Conservation (phyloP, 2,888 invertebrate genomes). For the Endotricha flammealis region DNA sequence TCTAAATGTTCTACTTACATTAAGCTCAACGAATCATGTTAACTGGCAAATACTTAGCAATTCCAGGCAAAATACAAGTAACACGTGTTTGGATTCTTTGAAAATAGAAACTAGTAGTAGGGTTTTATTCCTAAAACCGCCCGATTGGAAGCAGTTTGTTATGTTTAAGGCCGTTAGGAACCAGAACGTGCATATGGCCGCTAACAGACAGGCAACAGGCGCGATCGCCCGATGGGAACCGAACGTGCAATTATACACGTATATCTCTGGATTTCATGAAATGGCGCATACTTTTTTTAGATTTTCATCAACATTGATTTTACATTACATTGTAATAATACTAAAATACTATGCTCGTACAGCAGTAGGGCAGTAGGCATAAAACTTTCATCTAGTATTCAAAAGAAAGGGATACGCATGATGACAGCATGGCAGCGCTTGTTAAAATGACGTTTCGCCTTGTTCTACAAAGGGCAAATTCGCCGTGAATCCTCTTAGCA, state of each 20-base stretch:
- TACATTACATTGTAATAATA: too few species aligned
- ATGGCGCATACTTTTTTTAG: constrained; percentile 4
- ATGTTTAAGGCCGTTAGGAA: constrained; percentile 58
- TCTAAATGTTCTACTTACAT: too few species aligned
- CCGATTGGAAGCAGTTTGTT: constrained; percentile 60
- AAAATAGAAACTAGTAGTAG: constrained; percentile 40
- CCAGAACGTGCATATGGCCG: constrained; percentile 54
- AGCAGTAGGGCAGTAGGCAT: too few species aligned
- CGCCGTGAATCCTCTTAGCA: too few species aligned
- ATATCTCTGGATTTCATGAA: constrained; percentile 35
- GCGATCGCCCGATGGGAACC: constrained; percentile 33
- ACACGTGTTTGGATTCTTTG: constrained; percentile 22
- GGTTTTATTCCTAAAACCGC: constrained; percentile 58
- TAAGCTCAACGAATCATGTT: neutral
- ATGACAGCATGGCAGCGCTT: too few species aligned
- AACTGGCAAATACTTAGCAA: neutral
- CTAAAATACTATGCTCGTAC: too few species aligned
- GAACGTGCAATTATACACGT: constrained; percentile 44
- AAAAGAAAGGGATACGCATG: too few species aligned
- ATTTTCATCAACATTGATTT: too few species aligned
- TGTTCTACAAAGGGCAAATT: too few species aligned
- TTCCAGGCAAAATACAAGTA: constrained; percentile 3
- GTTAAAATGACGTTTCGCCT: too few species aligned
- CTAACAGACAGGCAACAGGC: constrained; percentile 60
- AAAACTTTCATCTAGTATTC: too few species aligned